Evolutionary conservation across 2,888 invertebrate genomes (phyloP), one percentile per base, ranked within the genome.

Genomic region (Sicus ferrugineus): DNA sequence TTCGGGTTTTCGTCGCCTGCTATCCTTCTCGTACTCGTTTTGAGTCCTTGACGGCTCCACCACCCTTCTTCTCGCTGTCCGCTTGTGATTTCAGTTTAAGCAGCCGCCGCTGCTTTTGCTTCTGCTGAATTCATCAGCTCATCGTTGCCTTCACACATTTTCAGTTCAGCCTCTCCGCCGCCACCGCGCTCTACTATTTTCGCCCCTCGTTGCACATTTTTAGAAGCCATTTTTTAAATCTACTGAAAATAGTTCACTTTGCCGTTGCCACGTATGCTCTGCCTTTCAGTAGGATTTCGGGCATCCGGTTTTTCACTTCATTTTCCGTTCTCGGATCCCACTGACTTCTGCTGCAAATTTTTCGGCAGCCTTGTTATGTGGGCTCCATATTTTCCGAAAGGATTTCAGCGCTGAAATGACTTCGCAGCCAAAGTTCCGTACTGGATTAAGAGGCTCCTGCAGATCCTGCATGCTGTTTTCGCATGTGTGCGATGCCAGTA

Each of bases 401-500:
- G 56, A 66, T 66, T 66, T 66, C 42, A 58, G 56, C 21, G 30
- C 66, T 58, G 46, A 66, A 66, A 66, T 66, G 56, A 56, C 66
- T 58, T 66, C 58, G 14, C 38, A 58, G 30, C 58, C 50, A 52
- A 52, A 34, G 34, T 34, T 34, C 34, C 7, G 34, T 34, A 2
- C 34, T 9, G n/a, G n/a, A n/a, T 7, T 14, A 34, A 14, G 34
- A 34, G n/a, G 34, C 34, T 34, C 14, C 34, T 34, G 34, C 9
- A 34, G 34, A 34, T 34, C 2, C 34, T n/a, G n/a, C n/a, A n/a
- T n/a, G n/a, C n/a, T n/a, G n/a, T n/a, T n/a, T n/a, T n/a, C n/a
- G n/a, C n/a, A n/a, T n/a, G n/a, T n/a, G n/a, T n/a, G n/a, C n/a
- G n/a, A n/a, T n/a, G n/a, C n/a, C n/a, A 1, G 59, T 21, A 3